These are phyloP conservation scores for Loripinus fragilis DNA, from an alignment of 2,888 invertebrate species.

Conservation along the genomic window DNA sequence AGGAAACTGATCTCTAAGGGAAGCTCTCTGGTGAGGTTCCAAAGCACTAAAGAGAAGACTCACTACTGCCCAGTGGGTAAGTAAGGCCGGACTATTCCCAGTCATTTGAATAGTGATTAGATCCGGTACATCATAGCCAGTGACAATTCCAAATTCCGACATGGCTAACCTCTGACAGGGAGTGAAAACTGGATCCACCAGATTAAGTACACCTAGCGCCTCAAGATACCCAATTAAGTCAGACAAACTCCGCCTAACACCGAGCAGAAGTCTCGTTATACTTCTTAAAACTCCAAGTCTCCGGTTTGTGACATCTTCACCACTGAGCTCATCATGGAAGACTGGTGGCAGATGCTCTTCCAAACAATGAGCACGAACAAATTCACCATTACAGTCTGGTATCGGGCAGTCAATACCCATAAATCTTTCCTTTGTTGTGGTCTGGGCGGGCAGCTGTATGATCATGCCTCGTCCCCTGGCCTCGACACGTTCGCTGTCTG, in stretches of 20 bases:
- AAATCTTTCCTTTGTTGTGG: neutral
- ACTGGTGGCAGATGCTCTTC: neutral
- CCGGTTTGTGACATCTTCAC: neutral
- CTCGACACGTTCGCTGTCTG: no score
- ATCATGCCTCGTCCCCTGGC: no score
- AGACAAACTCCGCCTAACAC: neutral
- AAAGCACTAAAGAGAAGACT: neutral
- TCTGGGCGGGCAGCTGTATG: neutral
- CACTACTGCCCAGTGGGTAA: neutral
- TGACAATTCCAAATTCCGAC: neutral
- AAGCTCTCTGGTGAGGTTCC: neutral
- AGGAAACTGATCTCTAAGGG: neutral
- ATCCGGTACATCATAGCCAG: neutral
- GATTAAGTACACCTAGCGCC: neutral
- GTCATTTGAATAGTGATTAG: neutral
- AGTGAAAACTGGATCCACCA: neutral
- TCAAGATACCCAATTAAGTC: neutral
- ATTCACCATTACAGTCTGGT: neutral
- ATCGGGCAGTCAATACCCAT: neutral
- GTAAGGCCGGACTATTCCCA: no score
- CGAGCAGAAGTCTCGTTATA: neutral
- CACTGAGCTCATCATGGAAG: neutral
- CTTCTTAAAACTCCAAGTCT: neutral
- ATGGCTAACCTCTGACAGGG: neutral
- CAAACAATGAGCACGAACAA: neutral